Conservation (phyloP, 2,888 invertebrate species). For the Lithophane socia region DNA sequence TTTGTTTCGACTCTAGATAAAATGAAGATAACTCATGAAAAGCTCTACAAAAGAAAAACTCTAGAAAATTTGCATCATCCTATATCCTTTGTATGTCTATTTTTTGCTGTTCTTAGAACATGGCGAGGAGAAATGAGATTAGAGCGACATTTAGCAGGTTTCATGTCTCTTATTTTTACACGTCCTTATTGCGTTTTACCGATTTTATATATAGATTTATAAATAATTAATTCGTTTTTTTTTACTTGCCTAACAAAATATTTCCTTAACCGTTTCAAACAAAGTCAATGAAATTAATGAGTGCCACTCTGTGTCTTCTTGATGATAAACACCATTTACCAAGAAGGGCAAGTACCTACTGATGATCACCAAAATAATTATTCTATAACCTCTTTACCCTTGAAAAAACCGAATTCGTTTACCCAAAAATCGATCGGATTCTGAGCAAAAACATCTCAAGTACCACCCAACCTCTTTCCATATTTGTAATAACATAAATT, state of each 20-base stretch:
- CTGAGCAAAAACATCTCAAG: constrained; percentile 47
- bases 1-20: not conserved
- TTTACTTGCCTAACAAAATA: not conserved
- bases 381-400: not conserved
- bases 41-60: not conserved
- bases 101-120: not conserved
- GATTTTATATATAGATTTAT: no score
- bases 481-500: constrained; percentile 64
- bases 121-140: constrained; percentile 1
- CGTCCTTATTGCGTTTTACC: not conserved
- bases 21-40: not conserved
- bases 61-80: not conserved
- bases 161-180: not conserved
- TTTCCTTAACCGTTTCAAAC: no score
- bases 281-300: not conserved
- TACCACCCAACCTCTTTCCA: constrained; percentile 49
- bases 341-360: no score
- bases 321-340: constrained; percentile 2
- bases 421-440: constrained; percentile 26
- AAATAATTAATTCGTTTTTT: not conserved
- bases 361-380: not conserved
- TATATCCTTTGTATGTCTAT: not conserved
- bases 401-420: constrained; percentile 32
- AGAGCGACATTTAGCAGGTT: not conserved
- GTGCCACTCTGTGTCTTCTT: not conserved